phyloP scores from a whole-genome alignment of 2,113 vertebrate genomes.

The Mobula birostris region DNA sequence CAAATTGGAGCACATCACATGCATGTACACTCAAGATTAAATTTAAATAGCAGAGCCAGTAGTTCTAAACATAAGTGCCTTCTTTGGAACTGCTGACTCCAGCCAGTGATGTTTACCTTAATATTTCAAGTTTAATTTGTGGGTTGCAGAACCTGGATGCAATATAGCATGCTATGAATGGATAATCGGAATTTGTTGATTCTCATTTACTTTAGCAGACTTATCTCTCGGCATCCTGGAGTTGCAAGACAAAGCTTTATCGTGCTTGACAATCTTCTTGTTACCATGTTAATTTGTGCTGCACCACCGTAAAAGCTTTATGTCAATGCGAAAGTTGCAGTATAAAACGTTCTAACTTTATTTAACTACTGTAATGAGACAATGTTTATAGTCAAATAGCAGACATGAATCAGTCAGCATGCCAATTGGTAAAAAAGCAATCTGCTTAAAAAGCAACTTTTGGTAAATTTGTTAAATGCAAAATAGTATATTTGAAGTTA shows the following conservation, averaged over 20 bases:
- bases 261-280: neutral
- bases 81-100: too few species aligned
- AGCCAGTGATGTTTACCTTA: too few species aligned
- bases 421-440: neutral
- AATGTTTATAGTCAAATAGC: neutral
- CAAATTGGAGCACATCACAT: too few species aligned
- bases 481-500: conserved; percentile 3
- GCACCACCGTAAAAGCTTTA: neutral
- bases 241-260: neutral
- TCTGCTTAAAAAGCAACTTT: neutral
- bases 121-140: too few species aligned
- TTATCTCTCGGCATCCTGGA: neutral
- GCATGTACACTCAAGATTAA: too few species aligned
- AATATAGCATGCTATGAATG: neutral
- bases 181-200: neutral
- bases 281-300: neutral
- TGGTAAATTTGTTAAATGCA: neutral
- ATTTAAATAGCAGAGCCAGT: too few species aligned
- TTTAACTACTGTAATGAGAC: neutral
- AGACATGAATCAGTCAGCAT: neutral
- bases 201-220: neutral
- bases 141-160: neutral
- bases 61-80: too few species aligned
- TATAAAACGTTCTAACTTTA: neutral
- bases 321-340: neutral